A percentile compares a stretch with the other conserved stretches of the same genome.
Evolutionary conservation across 2,888 invertebrate genomes (phyloP).

Genomic region (Lutraria lutraria): DNA sequence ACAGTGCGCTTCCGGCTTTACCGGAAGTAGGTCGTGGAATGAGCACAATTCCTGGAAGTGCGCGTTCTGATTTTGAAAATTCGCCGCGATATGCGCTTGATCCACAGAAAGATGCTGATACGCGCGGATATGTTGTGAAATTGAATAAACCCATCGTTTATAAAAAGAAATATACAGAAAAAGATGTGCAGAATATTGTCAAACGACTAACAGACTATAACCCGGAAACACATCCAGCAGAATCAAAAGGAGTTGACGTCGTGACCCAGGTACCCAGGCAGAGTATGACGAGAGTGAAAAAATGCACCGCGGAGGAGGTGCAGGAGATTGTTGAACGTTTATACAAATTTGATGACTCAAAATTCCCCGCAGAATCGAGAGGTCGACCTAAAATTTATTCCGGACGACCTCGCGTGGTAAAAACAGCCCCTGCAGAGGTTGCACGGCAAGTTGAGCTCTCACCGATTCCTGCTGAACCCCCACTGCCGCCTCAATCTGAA

Average conservation of each 20-base stretch:
- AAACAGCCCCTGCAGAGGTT: constrained; percentile 56
- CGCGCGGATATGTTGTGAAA: constrained; percentile 71
- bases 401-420: constrained; percentile 50
- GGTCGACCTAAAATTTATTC: constrained; percentile 52
- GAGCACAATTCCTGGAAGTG: constrained; percentile 66
- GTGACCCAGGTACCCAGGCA: constrained; percentile 71
- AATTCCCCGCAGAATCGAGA: constrained; percentile 70
- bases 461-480: constrained; percentile 15
- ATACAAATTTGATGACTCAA: constrained; percentile 67
- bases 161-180: constrained; percentile 74
- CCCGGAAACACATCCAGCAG: constrained; percentile 68
- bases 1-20: constrained; percentile 44
- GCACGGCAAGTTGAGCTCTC: not conserved
- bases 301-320: constrained; percentile 74
- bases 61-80: constrained; percentile 57
- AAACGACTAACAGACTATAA: constrained; percentile 73
- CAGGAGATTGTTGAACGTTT: constrained; percentile 77
- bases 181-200: constrained; percentile 73
- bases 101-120: constrained; percentile 74
- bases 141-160: constrained; percentile 73
- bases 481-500: not conserved
- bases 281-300: constrained; percentile 72
- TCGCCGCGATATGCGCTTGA: constrained; percentile 67
- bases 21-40: constrained; percentile 53
- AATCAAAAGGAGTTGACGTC: constrained; percentile 68